Conservation (phyloP, 2,888 invertebrate genomes). For the Sipunculus nudus region DNA sequence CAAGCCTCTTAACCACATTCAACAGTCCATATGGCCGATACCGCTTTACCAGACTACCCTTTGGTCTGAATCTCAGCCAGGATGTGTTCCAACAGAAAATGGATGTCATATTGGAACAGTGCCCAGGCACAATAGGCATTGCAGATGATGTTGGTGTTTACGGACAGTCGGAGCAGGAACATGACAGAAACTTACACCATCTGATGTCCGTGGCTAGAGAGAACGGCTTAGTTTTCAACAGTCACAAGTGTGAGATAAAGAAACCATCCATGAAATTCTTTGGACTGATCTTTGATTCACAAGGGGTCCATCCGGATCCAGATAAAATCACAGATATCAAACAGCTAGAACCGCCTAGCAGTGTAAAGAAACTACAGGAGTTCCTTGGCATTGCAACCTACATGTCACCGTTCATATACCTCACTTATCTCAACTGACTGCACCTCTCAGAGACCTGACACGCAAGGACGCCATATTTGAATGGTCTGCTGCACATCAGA, state of each 20-base stretch:
- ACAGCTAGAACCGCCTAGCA: slow-evolving; percentile 18
- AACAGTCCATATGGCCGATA: slow-evolving; percentile 11
- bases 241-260: background rate
- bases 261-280: slow-evolving; percentile 23
- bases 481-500: no score
- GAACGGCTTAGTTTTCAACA: slow-evolving; percentile 7
- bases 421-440: slow-evolving; percentile 11
- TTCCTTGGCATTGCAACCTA: slow-evolving; percentile 32
- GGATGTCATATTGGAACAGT: background rate
- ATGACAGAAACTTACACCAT: slow-evolving; percentile 5
- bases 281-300: slow-evolving; percentile 17
- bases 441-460: slow-evolving; percentile 22
- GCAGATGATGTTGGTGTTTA: slow-evolving; percentile 6
- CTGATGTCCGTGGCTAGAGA: background rate
- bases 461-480: slow-evolving; percentile 16
- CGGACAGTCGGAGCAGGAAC: background rate
- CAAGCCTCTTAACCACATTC: slow-evolving; percentile 16
- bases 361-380: slow-evolving; percentile 21
- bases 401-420: slow-evolving; percentile 23
- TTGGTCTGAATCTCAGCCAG: slow-evolving; percentile 8
- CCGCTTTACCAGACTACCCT: slow-evolving; percentile 5
- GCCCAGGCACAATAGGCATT: background rate
- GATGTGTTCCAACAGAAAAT: slow-evolving; percentile 11
- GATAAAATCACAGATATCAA: slow-evolving; percentile 19
- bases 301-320: slow-evolving; percentile 31